Evolutionary conservation across 1,140 invertebrate species (phyloP).

Genomic region (Drosophila nebulosa): DNA sequence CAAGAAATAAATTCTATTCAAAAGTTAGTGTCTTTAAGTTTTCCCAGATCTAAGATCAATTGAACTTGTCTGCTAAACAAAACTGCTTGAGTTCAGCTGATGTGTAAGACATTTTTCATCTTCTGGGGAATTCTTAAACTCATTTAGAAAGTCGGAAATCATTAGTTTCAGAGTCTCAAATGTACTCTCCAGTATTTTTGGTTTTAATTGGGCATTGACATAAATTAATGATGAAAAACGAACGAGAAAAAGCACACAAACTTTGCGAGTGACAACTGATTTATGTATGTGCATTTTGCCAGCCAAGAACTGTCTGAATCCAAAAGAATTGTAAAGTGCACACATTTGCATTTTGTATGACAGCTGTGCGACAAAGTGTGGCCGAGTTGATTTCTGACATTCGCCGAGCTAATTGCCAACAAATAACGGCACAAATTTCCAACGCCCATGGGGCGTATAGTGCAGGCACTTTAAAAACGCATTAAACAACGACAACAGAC

Average conservation of each 20-base stretch:
- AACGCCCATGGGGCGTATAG: conserved; percentile 48
- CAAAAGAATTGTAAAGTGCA: conserved; percentile 29
- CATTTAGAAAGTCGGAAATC: background rate
- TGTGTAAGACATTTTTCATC: background rate
- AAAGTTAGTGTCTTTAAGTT: background rate
- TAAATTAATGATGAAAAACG: background rate
- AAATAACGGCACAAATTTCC: conserved; percentile 34
- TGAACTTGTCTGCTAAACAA: too few species aligned
- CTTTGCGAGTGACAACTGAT: conserved; percentile 41
- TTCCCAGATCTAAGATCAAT: background rate
- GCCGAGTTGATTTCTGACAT: conserved; percentile 47
- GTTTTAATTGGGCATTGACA: conserved; percentile 1
- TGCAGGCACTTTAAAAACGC: conserved; percentile 57
- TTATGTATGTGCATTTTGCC: conserved; percentile 24
- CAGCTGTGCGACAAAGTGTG: conserved; percentile 41
- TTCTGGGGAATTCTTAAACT: background rate
- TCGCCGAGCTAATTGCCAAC: conserved; percentile 51
- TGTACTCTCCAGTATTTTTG: too few species aligned
- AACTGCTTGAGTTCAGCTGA: too few species aligned
- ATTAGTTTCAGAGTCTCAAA: background rate
- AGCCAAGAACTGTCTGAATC: conserved; percentile 20
- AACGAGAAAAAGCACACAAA: too few species aligned
- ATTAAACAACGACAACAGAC: conserved; percentile 52
- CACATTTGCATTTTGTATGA: conserved; percentile 61
- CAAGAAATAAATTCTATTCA: too few species aligned